These are phyloP conservation scores for Ischnus inquisitorius DNA, from an alignment of 2,888 invertebrate genomes.

Conservation along the genomic window DNA sequence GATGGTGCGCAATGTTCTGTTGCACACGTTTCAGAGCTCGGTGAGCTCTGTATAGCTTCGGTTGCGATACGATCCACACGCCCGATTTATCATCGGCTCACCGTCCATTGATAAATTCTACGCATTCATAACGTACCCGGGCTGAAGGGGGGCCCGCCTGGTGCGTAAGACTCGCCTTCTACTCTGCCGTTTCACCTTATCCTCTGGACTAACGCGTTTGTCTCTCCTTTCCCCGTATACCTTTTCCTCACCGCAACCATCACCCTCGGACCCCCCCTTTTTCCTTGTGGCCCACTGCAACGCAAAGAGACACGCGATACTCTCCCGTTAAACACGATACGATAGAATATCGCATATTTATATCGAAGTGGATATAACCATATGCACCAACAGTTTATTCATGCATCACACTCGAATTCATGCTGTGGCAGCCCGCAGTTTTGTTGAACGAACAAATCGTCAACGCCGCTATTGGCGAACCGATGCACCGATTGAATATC, in stretches of 20 bases:
- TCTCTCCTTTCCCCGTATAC: not conserved
- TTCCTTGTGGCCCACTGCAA: slow-evolving; percentile 39
- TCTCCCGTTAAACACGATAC: slow-evolving; percentile 74
- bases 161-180: slow-evolving; percentile 62
- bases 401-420: slow-evolving; percentile 33
- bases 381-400: slow-evolving; percentile 35
- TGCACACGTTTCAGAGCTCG: not conserved
- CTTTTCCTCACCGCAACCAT: slow-evolving; percentile 7
- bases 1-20: not conserved
- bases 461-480: not conserved
- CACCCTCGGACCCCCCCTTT: slow-evolving; percentile 15
- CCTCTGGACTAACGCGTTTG: slow-evolving; percentile 18
- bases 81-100: slow-evolving; percentile 83
- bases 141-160: slow-evolving; percentile 61
- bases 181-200: slow-evolving; percentile 10
- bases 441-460: not conserved
- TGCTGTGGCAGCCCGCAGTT: slow-evolving; percentile 4
- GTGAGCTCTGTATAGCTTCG: slow-evolving; percentile 12
- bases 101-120: slow-evolving; percentile 85
- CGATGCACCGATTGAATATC: not conserved
- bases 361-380: slow-evolving; percentile 34
- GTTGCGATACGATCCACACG: slow-evolving; percentile 70
- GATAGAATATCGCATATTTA: slow-evolving; percentile 64
- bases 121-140: slow-evolving; percentile 81
- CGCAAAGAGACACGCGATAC: slow-evolving; percentile 80